Evolutionary conservation across 2,113 vertebrate genomes (phyloP).

Genomic region (Cynoglossus semilaevis): DNA sequence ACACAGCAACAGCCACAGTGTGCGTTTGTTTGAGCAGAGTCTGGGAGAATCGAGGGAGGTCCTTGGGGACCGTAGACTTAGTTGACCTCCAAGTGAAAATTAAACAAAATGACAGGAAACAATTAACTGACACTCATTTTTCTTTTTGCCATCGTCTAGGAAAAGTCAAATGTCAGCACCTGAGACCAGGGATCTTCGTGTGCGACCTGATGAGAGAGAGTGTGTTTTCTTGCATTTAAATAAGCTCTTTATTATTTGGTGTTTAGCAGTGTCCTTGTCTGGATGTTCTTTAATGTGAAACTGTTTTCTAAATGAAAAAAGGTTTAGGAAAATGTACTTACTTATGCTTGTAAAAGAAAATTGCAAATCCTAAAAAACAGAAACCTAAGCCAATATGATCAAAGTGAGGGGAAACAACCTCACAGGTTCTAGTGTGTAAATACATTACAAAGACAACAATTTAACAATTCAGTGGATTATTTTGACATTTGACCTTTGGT

Average conservation of each 20-base stretch:
- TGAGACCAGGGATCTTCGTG: conserved; percentile 16
- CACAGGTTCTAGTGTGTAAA: background rate
- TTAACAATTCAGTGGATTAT: conserved; percentile 8
- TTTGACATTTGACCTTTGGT: conserved; percentile 47
- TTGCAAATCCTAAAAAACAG: background rate
- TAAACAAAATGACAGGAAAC: conserved; percentile 67
- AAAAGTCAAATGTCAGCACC: conserved; percentile 53
- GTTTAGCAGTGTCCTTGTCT: conserved; percentile 13
- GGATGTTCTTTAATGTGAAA: background rate
- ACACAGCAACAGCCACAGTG: conserved; percentile 4
- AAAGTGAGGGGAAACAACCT: background rate
- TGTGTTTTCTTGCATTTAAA: conserved; percentile 23
- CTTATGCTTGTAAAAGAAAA: no score
- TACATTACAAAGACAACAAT: background rate
- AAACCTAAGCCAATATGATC: background rate
- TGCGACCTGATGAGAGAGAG: conserved; percentile 24
- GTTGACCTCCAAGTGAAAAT: conserved; percentile 43
- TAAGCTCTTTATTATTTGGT: conserved; percentile 19
- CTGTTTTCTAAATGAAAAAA: background rate
- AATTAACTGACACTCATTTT: conserved; percentile 50
- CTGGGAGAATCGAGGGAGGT: conserved; percentile 11
- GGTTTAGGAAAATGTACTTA: no score
- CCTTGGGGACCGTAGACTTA: conserved; percentile 10
- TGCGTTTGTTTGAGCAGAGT: conserved; percentile 8
- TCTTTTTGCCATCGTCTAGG: conserved; percentile 20